A percentile compares a stretch with the other conserved stretches of the same genome.
phyloP scores from a whole-genome alignment of 2,113 vertebrate genomes.

The Melanerpes aurifrons region DNA sequence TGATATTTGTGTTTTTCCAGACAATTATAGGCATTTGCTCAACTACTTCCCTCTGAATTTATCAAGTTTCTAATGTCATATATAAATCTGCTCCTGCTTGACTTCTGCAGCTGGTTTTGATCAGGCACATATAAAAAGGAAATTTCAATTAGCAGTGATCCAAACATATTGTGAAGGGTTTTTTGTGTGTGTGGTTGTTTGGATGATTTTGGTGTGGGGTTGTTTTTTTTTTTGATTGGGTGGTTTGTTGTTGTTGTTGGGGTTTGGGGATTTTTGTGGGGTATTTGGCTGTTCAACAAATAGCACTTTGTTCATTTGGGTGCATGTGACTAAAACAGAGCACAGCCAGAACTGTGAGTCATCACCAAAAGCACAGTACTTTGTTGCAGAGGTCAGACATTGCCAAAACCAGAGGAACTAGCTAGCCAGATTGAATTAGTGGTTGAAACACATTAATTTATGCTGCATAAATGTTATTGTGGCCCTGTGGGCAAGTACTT shows the following conservation, averaged over 20 bases:
- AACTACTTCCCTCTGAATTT: conserved; percentile 40
- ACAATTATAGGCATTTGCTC: conserved; percentile 19
- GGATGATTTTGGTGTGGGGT: too few species aligned
- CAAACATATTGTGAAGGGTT: conserved; percentile 52
- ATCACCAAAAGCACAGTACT: conserved; percentile 52
- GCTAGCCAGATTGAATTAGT: conserved; percentile 78
- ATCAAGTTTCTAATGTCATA: conserved; percentile 48
- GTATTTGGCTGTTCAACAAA: conserved; percentile 34
- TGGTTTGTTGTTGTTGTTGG: not conserved
- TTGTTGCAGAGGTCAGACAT: conserved; percentile 56
- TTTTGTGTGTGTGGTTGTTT: not conserved
- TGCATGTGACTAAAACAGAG: not conserved
- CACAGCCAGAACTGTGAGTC: conserved; percentile 68
- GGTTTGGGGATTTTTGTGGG: conserved; percentile 48
- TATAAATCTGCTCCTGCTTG: conserved; percentile 68
- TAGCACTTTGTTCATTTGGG: conserved; percentile 54
- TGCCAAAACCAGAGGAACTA: conserved; percentile 77
- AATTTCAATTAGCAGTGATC: conserved; percentile 78
- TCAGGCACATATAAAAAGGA: conserved; percentile 77
- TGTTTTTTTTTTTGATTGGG: conserved; percentile 72
- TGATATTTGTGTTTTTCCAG: not conserved
- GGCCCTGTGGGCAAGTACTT: conserved; percentile 76
- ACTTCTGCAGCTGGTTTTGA: conserved; percentile 76
- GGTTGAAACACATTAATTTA: conserved; percentile 79
- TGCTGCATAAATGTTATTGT: conserved; percentile 82